phyloP scores from a whole-genome alignment of 37 sponge, comb jelly and placozoan genomes.

The Petrosia ficiformis region DNA sequence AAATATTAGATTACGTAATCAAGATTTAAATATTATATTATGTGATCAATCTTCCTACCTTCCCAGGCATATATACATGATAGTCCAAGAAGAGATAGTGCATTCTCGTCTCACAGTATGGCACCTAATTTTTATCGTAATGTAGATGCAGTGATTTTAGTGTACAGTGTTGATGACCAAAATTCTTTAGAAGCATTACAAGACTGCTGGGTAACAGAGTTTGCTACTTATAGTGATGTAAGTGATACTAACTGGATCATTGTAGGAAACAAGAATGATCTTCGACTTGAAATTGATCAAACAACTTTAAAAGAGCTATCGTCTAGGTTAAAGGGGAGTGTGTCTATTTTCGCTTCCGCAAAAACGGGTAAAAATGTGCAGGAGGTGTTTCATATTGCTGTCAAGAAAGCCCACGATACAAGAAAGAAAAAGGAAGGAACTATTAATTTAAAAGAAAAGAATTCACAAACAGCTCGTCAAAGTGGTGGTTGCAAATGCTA shows the following conservation, averaged over 20 bases:
- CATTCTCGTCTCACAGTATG: neutral
- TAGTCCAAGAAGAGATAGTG: neutral
- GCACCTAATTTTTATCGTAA: slow-evolving; percentile 1
- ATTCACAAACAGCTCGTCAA: neutral
- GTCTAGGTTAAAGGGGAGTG: neutral
- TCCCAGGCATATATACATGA: slow-evolving; percentile 6
- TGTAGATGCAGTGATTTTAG: slow-evolving; percentile 6
- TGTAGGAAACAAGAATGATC: slow-evolving; percentile 4
- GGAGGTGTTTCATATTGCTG: slow-evolving; percentile 4
- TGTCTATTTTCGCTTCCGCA: neutral
- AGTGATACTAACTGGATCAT: neutral
- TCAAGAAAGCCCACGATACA: neutral
- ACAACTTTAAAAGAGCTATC: neutral
- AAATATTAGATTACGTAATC: too few species aligned
- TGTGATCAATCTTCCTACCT: too few species aligned
- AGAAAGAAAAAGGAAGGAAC: neutral
- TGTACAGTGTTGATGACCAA: neutral
- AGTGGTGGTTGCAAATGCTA: too few species aligned
- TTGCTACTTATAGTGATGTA: neutral
- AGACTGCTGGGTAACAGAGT: slow-evolving; percentile 15
- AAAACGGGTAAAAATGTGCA: slow-evolving; percentile 2
- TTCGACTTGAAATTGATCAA: neutral
- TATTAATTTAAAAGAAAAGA: neutral
- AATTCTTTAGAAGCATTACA: neutral
- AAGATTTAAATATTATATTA: too few species aligned